phyloP scores from a whole-genome alignment of 2,797 vertebrate genomes.

The Rhynchotus rufescens region DNA sequence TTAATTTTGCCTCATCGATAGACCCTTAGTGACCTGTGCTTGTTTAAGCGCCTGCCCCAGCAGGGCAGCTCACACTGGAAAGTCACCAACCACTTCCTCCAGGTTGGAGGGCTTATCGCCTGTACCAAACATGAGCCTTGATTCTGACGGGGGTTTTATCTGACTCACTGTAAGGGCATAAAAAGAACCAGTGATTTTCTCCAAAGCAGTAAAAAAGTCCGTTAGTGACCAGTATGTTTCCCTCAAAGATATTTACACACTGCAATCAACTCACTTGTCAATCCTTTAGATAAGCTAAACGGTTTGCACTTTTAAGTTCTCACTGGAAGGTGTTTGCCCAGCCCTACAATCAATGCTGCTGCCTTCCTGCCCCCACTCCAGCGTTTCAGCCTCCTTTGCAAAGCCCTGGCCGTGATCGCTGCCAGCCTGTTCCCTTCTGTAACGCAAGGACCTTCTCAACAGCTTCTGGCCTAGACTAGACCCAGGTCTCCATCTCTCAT shows the following conservation, averaged over 20 bases:
- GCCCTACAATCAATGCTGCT: not conserved
- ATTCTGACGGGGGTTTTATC: slow-evolving; percentile 63
- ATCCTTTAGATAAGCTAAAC: slow-evolving; percentile 65
- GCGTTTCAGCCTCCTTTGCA: not conserved
- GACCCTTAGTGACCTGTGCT: rapidly evolving
- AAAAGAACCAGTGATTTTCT: slow-evolving; percentile 51
- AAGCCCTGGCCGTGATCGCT: not conserved
- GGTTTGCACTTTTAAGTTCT: slow-evolving; percentile 58
- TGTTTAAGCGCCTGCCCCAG: not conserved
- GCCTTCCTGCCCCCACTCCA: not conserved
- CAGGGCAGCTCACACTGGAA: not conserved
- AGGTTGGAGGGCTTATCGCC: slow-evolving; percentile 21
- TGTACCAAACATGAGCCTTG: slow-evolving; percentile 17
- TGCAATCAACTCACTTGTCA: slow-evolving; percentile 58
- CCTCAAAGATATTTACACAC: slow-evolving; percentile 61
- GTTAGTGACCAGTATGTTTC: slow-evolving; percentile 24
- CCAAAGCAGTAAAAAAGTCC: slow-evolving; percentile 52
- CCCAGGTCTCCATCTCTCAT: not conserved
- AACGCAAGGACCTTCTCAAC: rapidly evolving
- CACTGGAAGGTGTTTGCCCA: slow-evolving; percentile 55
- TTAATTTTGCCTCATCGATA: not conserved
- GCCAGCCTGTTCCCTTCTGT: not conserved
- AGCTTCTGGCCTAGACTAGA: rapidly evolving
- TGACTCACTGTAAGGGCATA: slow-evolving; percentile 53
- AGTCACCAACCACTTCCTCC: not conserved